A percentile compares a stretch with the other conserved stretches of the same genome.
Conservation (phyloP, 2,888 invertebrate species). For the Hartigia nigra region DNA sequence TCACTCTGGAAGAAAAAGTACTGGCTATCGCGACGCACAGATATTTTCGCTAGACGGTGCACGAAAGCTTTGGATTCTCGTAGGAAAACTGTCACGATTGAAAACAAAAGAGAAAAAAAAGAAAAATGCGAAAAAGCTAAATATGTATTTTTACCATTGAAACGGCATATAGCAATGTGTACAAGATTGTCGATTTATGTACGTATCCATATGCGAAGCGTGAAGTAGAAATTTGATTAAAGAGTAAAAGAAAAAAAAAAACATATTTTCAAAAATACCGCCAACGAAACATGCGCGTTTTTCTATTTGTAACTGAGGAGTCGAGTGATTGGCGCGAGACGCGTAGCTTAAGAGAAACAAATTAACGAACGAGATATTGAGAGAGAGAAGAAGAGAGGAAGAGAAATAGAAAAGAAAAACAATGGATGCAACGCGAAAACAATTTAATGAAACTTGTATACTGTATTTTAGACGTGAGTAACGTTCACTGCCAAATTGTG, state of each 20-base stretch:
- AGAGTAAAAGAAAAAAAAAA: background rate
- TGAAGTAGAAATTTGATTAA: background rate
- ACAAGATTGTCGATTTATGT: background rate
- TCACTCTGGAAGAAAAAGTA: background rate
- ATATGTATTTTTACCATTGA: conserved; percentile 17
- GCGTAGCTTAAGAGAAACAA: background rate
- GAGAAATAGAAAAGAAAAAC: background rate
- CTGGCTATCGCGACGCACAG: background rate
- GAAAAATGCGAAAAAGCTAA: conserved; percentile 15
- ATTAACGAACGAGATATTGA: background rate
- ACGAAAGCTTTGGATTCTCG: conserved; percentile 34
- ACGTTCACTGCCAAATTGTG: conserved; percentile 66
- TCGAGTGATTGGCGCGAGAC: background rate
- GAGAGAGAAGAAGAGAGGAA: background rate
- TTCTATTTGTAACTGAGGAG: background rate
- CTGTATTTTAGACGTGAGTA: conserved; percentile 51
- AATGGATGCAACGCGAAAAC: background rate
- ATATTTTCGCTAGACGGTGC: conserved; percentile 51
- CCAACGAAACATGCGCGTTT: background rate
- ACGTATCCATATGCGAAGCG: background rate
- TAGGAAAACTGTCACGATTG: background rate
- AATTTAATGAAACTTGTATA: conserved; percentile 17
- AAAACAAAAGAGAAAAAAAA: conserved; percentile 14
- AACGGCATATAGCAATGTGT: background rate
- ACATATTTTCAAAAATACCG: background rate